Evolutionary conservation across 1,140 invertebrate genomes (phyloP), one percentile per base, ranked within the genome.

Genomic region (Sitobion miscanthi): DNA sequence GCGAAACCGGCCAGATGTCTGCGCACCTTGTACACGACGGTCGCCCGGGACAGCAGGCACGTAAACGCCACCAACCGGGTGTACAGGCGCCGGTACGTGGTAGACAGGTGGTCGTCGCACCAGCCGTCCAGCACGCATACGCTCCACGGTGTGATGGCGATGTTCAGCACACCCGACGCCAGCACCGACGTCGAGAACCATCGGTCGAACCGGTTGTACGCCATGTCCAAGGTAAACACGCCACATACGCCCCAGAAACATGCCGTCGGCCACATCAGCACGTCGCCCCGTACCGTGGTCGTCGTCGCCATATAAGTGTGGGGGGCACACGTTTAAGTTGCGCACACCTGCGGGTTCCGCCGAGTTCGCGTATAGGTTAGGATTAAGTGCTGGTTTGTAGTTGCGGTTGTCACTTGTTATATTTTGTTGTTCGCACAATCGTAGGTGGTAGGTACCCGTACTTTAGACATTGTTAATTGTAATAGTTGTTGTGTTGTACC

Each of bases 121-220:
- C 91, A 92, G 20, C 91, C 91, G 69, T 92, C 91, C 91, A 85
- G 11, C 45, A 83, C 47, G 69, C 91, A 92, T 30, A 92, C 45
- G 91, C 69, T 82, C 45, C 42, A 82, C 62, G 91, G 91, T 21
- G 62, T 83, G 20, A 85, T 92, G 45, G 14, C 42, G 2, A 92
- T 47, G 69, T 49, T 92, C 47, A 92, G 6, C n/a, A 54, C 30
- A 21, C 77, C 14, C 7, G 91, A 82, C 45, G 11, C 77, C 30
- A 49, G 25, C 30, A 92, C 30, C 5, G 35, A 23, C 1, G 4
- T 11, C 47, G 91, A 82, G 45, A 54, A 92, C 91, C 42, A 82
- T 21, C 4, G 17, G 2, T 52, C 45, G 47, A 38, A 92, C 4
- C n/a, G 30, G n/a, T 92, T 92, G 47, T 85, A 83, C n/a, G 62